phyloP scores from a whole-genome alignment of 2,797 vertebrate genomes.

The Cichlasoma orientale region DNA sequence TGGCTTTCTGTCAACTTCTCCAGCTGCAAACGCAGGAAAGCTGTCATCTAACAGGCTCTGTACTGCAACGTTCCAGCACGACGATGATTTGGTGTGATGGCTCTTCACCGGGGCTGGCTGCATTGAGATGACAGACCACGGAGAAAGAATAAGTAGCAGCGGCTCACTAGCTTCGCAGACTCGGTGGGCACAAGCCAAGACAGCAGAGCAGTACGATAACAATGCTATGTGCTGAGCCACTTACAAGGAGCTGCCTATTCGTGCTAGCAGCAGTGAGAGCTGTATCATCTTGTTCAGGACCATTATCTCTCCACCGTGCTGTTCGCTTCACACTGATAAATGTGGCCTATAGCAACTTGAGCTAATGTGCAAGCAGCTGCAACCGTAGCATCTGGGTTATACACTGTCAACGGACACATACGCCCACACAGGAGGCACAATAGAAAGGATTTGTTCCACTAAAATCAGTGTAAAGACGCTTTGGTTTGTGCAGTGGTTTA shows the following conservation, averaged over 20 bases:
- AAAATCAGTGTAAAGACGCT: conserved; percentile 52
- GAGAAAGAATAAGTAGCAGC: conserved; percentile 59
- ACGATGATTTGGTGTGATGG: conserved; percentile 64
- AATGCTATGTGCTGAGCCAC: conserved; percentile 42
- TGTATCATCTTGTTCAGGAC: conserved; percentile 63
- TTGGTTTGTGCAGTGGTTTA: conserved; percentile 34
- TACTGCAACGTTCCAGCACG: conserved; percentile 35
- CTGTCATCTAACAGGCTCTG: conserved; percentile 33
- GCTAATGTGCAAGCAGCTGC: conserved; percentile 70
- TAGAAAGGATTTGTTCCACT: conserved; percentile 55
- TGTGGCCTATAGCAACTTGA: conserved; percentile 38
- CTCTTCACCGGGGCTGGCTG: conserved; percentile 48
- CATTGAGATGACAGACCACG: conserved; percentile 52
- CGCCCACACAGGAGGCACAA: conserved; percentile 62
- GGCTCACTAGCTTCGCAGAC: conserved; percentile 52
- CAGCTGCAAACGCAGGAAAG: conserved; percentile 29
- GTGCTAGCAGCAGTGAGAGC: conserved; percentile 35
- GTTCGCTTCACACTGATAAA: conserved; percentile 63
- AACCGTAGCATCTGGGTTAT: conserved; percentile 58
- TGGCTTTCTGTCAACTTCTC: conserved; percentile 18
- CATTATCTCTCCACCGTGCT: conserved; percentile 61
- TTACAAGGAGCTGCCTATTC: conserved; percentile 38
- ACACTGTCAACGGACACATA: conserved; percentile 49
- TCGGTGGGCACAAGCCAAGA: conserved; percentile 43
- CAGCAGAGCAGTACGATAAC: conserved; percentile 51